These are phyloP conservation scores for Drosophila takahashii DNA, from an alignment of 1,140 invertebrate species.

Conservation along the genomic window DNA sequence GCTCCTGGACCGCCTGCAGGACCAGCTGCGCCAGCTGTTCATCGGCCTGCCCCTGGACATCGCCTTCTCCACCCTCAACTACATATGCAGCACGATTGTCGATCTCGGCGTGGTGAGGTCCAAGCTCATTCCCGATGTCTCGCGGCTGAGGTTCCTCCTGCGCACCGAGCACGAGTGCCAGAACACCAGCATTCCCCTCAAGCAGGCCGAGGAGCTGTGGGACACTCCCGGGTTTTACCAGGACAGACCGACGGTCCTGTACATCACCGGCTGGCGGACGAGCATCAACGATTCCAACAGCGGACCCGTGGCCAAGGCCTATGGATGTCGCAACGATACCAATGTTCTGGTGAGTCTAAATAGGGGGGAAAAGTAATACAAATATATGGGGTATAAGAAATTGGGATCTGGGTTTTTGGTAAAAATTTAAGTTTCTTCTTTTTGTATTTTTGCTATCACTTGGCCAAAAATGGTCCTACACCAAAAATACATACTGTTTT, in stretches of 20 bases:
- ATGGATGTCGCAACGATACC: conserved; percentile 48
- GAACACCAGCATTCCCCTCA: conserved; percentile 36
- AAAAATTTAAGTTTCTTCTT: too few relatives aligned
- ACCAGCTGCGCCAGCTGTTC: conserved; percentile 13
- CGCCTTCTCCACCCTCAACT: conserved; percentile 19
- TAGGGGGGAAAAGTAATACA: too few relatives aligned
- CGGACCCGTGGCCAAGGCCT: conserved; percentile 48
- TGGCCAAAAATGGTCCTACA: too few relatives aligned
- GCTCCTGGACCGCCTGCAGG: conserved; percentile 26
- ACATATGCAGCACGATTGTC: conserved; percentile 35
- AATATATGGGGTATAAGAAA: too few relatives aligned
- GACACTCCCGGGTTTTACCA: conserved; percentile 14
- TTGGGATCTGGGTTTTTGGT: too few relatives aligned
- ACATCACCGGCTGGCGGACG: conserved; percentile 48
- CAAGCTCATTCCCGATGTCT: conserved; percentile 30
- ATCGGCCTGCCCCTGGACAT: conserved; percentile 36
- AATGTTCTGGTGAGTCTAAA: conserved; percentile 48
- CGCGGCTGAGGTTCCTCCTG: conserved; percentile 28
- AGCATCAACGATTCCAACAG: conserved; percentile 36
- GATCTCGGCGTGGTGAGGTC: conserved; percentile 25
- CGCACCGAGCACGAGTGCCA: conserved; percentile 27
- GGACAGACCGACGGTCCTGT: conserved; percentile 29
- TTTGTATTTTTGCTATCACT: too few relatives aligned
- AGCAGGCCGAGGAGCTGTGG: conserved; percentile 21
- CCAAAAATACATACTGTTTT: too few relatives aligned